phyloP scores from a whole-genome alignment of 2,888 invertebrate species.

The Gastrophysa polygoni region DNA sequence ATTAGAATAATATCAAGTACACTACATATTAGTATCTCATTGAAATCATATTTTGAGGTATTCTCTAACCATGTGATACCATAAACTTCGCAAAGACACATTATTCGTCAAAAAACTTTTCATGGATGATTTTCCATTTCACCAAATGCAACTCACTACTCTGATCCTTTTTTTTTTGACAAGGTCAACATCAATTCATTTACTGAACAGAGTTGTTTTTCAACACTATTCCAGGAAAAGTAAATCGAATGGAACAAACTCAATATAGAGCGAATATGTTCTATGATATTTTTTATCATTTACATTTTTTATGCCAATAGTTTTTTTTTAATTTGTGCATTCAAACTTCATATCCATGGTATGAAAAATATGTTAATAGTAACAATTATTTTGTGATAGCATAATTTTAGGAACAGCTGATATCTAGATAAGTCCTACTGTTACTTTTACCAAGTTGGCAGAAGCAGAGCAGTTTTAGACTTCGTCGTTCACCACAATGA shows the following conservation, averaged over 20 bases:
- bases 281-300: neutral
- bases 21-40: too few relatives aligned
- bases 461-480: conserved; percentile 26
- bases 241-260: too few relatives aligned
- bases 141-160: too few relatives aligned
- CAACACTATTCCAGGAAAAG: too few relatives aligned
- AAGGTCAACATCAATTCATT: neutral
- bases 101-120: too few relatives aligned
- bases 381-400: conserved; percentile 15
- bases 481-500: neutral
- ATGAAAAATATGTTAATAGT: neutral
- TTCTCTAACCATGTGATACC: too few relatives aligned
- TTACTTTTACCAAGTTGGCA: conserved; percentile 17
- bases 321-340: conserved; percentile 6
- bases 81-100: too few relatives aligned
- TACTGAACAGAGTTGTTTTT: neutral
- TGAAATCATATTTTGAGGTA: too few relatives aligned
- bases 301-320: neutral
- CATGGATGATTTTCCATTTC: too few relatives aligned
- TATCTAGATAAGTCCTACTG: conserved; percentile 18
- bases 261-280: too few relatives aligned
- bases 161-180: too few relatives aligned
- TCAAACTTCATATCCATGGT: neutral
- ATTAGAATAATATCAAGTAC: too few relatives aligned
- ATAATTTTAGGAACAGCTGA: neutral